phyloP scores from a whole-genome alignment of 2,113 vertebrate genomes.

The Sturnira hondurensis region DNA sequence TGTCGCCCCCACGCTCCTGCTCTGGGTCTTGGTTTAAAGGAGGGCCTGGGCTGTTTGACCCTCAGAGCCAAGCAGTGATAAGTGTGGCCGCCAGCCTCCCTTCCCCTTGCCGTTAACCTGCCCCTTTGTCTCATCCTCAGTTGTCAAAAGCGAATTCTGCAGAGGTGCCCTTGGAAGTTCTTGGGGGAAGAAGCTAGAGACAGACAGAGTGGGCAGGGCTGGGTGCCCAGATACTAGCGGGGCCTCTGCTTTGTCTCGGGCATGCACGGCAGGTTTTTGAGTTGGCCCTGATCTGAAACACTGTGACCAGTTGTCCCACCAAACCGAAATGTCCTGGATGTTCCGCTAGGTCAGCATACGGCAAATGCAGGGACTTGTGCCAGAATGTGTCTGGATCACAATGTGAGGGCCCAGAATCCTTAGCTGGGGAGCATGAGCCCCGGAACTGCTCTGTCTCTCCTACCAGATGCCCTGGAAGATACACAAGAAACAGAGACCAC shows the following conservation, averaged over 20 bases:
- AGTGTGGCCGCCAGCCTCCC: not conserved
- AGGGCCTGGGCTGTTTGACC: not conserved
- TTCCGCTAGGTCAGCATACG: not conserved
- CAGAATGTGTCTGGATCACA: not conserved
- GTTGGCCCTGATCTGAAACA: not conserved
- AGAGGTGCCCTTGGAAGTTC: not conserved
- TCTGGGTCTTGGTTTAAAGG: not conserved
- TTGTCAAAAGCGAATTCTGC: not conserved
- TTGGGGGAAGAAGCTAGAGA: not conserved
- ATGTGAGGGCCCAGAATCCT: not conserved
- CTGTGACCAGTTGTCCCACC: not conserved
- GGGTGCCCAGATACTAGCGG: rapidly evolving
- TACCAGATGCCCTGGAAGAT: not conserved
- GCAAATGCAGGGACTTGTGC: rapidly evolving
- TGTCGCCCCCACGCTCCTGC: not conserved
- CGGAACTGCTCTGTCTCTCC: not conserved
- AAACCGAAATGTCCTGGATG: not conserved
- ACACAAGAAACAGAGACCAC: not conserved
- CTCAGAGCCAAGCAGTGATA: rapidly evolving
- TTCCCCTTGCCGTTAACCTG: not conserved
- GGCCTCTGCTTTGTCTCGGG: not conserved
- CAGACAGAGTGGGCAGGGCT: not conserved
- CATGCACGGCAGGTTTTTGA: rapidly evolving
- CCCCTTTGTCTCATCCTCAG: not conserved
- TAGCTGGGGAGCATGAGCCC: not conserved